Base-by-base conservation (phyloP, 1,140 invertebrate species). In the Euschistus heros region DNA sequence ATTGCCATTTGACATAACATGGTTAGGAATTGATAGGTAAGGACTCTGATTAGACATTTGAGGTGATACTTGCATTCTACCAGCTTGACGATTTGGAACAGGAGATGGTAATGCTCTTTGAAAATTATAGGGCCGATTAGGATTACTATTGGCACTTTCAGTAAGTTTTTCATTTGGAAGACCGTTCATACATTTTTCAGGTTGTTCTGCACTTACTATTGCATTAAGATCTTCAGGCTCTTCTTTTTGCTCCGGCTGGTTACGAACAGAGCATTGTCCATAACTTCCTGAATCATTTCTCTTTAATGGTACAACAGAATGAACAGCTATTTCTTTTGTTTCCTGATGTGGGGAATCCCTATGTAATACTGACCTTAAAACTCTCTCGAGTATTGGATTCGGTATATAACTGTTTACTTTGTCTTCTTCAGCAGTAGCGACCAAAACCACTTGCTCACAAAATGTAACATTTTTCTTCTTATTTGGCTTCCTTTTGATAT, bases 401-500 rank as follows among this genome's bases (percentile, higher is more conserved):
- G 91, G 91, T 72, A 93, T 90, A 70, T 91, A 92, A 70, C 87
- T 88, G 63, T 92, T 89, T 63, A 91, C 88, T 74, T 92, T 91
- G 69, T 91, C 87, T 70, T 94, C 91, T 71, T 93, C 91, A 0
- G 92, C 91, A 18, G 90, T 92, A 4, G 91, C 90, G 17, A 94
- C 92, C 33, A 94, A 76, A 65, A 92, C 91, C 0, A 95, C 91
- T 76, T 94, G 89, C 74, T 95, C 91, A 71, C 91, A 94, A 75
- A 95, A 95, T 0, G 91, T 93, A 1, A 95, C 92, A 70, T 89
- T 92, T 74, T 94, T 94, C 80, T 94, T 94, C 73, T 91, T 91
- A 0, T 76, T 77, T 27, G 76, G 71, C 8, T 83, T 80, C 63
- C 85, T 65, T 22, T 46, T 68, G 14, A 52, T 59, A 63, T 71